Percentiles rank a stretch among this genome's conserved stretches.
Conservation (phyloP, 2,888 invertebrate species). For the Caenorhabditis sulstoni region DNA sequence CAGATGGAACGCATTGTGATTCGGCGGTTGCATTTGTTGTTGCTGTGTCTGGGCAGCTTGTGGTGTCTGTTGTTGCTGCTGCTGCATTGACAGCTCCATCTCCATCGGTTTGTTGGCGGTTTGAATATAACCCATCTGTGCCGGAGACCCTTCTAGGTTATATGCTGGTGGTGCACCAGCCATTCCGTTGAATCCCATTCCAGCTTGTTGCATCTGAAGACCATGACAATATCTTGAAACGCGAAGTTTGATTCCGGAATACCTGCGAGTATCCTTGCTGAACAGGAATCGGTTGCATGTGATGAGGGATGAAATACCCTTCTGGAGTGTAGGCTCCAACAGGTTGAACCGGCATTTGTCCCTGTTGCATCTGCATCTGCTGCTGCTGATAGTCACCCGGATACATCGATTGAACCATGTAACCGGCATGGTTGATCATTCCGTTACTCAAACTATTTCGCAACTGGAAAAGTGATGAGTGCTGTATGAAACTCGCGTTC, state of each 20-base stretch:
- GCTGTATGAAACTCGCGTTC: background rate
- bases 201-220: conserved; percentile 42
- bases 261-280: conserved; percentile 39
- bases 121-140: conserved; percentile 53
- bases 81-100: conserved; percentile 44
- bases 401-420: conserved; percentile 55
- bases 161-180: conserved; percentile 19
- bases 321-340: conserved; percentile 59
- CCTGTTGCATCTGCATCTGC: conserved; percentile 54
- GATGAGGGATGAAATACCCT: conserved; percentile 57
- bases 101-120: conserved; percentile 50
- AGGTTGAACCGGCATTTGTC: conserved; percentile 56
- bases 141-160: conserved; percentile 33
- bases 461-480: conserved; percentile 49
- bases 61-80: conserved; percentile 39
- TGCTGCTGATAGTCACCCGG: conserved; percentile 55
- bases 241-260: background rate
- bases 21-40: conserved; percentile 45
- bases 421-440: conserved; percentile 67
- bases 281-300: conserved; percentile 47
- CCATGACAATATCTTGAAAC: background rate
- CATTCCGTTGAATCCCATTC: conserved; percentile 50
- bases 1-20: conserved; percentile 59
- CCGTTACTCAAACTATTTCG: conserved; percentile 71
- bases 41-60: conserved; percentile 5